phyloP scores from a whole-genome alignment of 2,797 vertebrate genomes.

The Onychomys arenicola region DNA sequence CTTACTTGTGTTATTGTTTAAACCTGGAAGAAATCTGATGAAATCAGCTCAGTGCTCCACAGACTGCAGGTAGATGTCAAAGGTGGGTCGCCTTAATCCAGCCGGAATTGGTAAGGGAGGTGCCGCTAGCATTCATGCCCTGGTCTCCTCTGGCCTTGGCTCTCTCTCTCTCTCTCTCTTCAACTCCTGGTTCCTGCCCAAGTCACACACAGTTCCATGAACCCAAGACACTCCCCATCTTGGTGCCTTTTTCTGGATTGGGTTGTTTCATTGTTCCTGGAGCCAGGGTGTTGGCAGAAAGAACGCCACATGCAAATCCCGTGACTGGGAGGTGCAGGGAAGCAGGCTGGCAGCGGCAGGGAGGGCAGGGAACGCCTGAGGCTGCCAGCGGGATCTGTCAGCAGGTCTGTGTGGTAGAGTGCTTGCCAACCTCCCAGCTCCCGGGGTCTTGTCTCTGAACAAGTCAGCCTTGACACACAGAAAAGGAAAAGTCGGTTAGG shows the following conservation, averaged over 20 bases:
- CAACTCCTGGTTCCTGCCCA: neutral
- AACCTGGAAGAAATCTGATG: neutral
- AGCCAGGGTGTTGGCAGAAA: neutral
- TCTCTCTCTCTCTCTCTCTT: too few species aligned
- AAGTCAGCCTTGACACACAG: neutral
- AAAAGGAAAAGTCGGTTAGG: neutral
- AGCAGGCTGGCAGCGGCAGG: fast-evolving
- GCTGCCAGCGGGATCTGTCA: neutral
- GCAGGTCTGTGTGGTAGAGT: neutral
- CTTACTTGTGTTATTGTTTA: neutral
- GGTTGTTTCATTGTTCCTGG: neutral
- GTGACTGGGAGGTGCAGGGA: neutral
- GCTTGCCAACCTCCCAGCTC: fast-evolving
- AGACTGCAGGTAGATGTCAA: neutral
- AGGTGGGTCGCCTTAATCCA: neutral
- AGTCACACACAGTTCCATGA: neutral
- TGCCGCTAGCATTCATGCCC: too few species aligned
- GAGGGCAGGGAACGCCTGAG: fast-evolving
- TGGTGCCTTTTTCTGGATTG: neutral
- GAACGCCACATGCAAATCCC: neutral
- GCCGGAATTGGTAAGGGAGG: neutral
- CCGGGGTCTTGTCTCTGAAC: neutral
- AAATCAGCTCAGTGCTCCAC: neutral
- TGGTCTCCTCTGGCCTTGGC: neutral
- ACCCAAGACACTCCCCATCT: neutral